These are phyloP conservation scores for Samia ricini DNA, from an alignment of 1,140 invertebrate species.

Conservation along the genomic window DNA sequence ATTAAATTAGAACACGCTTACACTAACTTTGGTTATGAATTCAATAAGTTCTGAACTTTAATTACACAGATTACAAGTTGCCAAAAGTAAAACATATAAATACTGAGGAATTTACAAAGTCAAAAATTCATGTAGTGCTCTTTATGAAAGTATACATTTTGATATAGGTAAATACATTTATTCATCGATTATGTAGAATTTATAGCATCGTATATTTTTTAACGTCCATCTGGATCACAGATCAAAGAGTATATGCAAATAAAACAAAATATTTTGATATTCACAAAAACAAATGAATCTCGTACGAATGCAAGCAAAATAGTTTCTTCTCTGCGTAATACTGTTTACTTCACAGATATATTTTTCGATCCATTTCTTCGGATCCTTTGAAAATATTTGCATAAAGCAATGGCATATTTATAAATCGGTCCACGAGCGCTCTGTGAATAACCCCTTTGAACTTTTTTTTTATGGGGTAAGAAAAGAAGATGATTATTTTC, in stretches of 20 bases:
- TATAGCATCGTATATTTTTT: too few relatives aligned
- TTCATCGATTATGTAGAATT: too few relatives aligned
- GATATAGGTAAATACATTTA: too few relatives aligned
- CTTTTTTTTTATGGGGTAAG: not conserved
- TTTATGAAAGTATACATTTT: too few relatives aligned
- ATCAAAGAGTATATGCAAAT: not conserved
- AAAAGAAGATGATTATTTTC: not conserved
- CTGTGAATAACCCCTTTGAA: not conserved
- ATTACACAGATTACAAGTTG: too few relatives aligned
- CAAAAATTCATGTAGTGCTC: too few relatives aligned
- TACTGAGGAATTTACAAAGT: too few relatives aligned
- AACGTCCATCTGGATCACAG: not conserved
- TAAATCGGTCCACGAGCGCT: not conserved
- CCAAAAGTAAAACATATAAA: too few relatives aligned
- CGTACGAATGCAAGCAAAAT: not conserved
- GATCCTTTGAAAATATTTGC: not conserved
- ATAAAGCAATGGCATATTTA: not conserved
- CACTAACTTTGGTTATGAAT: too few relatives aligned
- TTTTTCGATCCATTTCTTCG: not conserved
- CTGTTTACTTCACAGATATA: not conserved
- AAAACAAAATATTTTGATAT: not conserved
- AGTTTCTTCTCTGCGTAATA: not conserved
- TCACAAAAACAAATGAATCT: not conserved
- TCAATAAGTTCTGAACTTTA: too few relatives aligned
- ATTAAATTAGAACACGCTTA: too few relatives aligned